Evolutionary conservation across 1,140 invertebrate genomes (phyloP), one percentile per base, ranked within the genome.

Genomic region (Macrobrachium rosenbergii): DNA sequence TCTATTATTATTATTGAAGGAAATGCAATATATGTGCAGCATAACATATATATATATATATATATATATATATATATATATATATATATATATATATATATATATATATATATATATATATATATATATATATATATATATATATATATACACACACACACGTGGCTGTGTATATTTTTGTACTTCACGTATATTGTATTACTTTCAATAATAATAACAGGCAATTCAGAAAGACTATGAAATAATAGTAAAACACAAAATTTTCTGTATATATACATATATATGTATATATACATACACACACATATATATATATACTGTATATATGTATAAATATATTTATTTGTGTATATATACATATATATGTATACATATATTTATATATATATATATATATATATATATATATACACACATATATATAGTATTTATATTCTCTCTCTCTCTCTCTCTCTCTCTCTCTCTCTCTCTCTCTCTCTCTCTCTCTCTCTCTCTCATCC

Each of bases 71-170:
- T 67, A 23, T 67, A 23, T 67, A 23, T 17, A 23, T 67, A 23
- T 67, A 23, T 67, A 23, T 67, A 23, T 67, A 67, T 67, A 67
- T 67, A 67, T 67, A 67, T 67, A 67, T 67, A 67, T 67, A 67
- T 67, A 67, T 67, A 67, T 67, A 67, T 67, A 67, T 23, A 5
- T 67, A 69, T 69, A 23, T 69, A 19, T 69, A 69, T 69, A 21
- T 69, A 19, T 69, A 69, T 69, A 19, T 69, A 21, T 69, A 19
- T 69, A 69, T 69, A 21, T 69, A 21, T 69, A 69, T 69, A 69
- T 69, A 69, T 21, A 69, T 69, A 21, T 69, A 69, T 21, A 69
- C 7, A 69, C 7, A 69, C 7, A 69, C 7, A 69, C 7, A 69
- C 7, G n/a, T n/a, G n/a, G 3, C 14, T 21, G 21, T 21, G 37